phyloP scores from a whole-genome alignment of 2,888 invertebrate species.

The Chymomyza fuscimana region DNA sequence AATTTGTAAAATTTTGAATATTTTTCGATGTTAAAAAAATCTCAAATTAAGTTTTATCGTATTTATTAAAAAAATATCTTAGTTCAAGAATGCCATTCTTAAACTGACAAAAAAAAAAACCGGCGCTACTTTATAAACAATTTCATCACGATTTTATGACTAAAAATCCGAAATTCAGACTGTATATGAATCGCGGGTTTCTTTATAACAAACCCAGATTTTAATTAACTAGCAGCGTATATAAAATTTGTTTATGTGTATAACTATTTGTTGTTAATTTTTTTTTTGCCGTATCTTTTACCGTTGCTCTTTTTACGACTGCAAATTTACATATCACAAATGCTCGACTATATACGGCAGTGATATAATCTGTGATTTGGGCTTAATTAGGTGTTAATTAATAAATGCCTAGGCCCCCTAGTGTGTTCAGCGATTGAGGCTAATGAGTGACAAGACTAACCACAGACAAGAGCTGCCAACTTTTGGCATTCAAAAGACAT shows the following conservation, averaged over 20 bases:
- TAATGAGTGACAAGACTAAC: not conserved
- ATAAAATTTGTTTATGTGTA: not conserved
- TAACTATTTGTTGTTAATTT: not conserved
- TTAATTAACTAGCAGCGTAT: no score
- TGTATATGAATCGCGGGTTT: no score
- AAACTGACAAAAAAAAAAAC: no score
- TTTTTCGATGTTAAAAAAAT: no score
- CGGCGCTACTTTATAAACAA: no score
- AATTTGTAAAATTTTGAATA: no score
- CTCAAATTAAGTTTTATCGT: no score
- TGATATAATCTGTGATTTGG: constrained; percentile 59
- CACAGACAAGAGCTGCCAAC: not conserved
- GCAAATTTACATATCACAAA: not conserved
- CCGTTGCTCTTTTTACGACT: not conserved
- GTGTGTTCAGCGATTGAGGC: not conserved
- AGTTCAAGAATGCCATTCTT: no score
- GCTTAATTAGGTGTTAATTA: constrained; percentile 62
- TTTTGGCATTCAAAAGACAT: not conserved
- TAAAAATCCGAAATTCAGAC: no score
- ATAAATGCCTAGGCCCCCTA: constrained; percentile 30
- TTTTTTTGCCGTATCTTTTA: not conserved
- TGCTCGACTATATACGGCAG: not conserved
- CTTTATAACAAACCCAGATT: no score
- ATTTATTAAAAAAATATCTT: no score
- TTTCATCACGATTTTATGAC: no score